Base-by-base conservation (phyloP, 2,113 vertebrate species). In the Oreochromis aureus region DNA sequence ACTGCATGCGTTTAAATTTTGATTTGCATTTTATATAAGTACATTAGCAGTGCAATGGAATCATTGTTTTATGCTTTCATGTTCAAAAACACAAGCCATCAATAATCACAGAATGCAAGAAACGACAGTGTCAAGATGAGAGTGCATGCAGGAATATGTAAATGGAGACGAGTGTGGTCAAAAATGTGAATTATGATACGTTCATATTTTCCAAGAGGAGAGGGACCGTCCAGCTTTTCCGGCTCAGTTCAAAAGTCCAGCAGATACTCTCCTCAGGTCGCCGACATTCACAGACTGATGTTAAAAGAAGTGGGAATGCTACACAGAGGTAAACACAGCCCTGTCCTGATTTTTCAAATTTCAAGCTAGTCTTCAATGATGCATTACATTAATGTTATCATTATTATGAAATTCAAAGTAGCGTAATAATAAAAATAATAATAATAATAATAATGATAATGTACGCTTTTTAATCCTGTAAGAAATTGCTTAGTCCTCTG, bases 151-250 rank as follows among this genome's bases (percentile, higher is more conserved):
- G 59, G 0, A 9, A 32, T 27, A 32, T 32, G 58, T 18, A 0
- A 61, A 61, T 6, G 30, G 27, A 61, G 27, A 32, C 15, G 15
- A 32, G 58, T 32, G 30, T 61, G 58, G 58, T 34, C 30, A 61
- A 61, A 61, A 61, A 34, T 34, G 34, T 34, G 58, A 61, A 61
- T 61, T 19, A 61, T 61, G 16, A 61, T 34, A 34, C 2, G 5
- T 11, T 61, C 5, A 2, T 61, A 10, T 61, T 19, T 34, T 61
- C 27, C 58, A 18, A 61, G 58, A 61, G 15, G 13, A 24, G n/a
- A 55, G 0, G 54, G 54, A 55, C 54, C 0, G 3, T 55, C 54
- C 10, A 1, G 54, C 10, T 2, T 55, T 22, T 55, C n/a, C 1
- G 0, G 11, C 27, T 61, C 15, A 32, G 15, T 32, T 61, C 9